Percentiles rank a stretch among this genome's conserved stretches.
phyloP scores from a whole-genome alignment of 23 tunicate genomes.

The Pegea sp. region DNA sequence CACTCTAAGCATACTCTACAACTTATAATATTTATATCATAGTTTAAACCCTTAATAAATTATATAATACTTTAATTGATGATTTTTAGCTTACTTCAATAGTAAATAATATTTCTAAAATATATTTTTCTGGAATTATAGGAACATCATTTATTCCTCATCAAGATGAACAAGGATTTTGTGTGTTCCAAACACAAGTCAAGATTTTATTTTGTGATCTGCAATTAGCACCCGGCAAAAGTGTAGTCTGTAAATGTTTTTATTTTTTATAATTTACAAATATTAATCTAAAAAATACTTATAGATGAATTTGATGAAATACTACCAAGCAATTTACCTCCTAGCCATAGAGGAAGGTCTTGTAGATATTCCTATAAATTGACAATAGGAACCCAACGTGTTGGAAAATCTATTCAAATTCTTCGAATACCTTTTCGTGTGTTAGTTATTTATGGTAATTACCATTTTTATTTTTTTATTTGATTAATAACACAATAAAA shows the following conservation, averaged over 20 bases:
- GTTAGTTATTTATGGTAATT: slow-evolving; percentile 72
- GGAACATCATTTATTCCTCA: slow-evolving; percentile 61
- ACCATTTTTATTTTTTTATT: background rate
- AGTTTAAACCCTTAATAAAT: no score
- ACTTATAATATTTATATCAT: no score
- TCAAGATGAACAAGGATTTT: slow-evolving; percentile 69
- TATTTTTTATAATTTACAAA: background rate
- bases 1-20: no score
- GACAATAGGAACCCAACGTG: slow-evolving; percentile 82
- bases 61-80: background rate
- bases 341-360: slow-evolving; percentile 82
- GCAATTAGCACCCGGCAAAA: slow-evolving; percentile 64
- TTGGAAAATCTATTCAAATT: slow-evolving; percentile 52
- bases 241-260: slow-evolving; percentile 25
- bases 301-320: slow-evolving; percentile 45
- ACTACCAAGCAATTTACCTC: slow-evolving; percentile 62
- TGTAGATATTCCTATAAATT: slow-evolving; percentile 90
- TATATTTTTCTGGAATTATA: background rate
- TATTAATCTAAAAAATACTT: background rate
- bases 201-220: slow-evolving; percentile 71
- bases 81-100: background rate
- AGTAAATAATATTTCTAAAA: background rate
- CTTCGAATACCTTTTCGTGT: slow-evolving; percentile 90
- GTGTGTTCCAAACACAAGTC: slow-evolving; percentile 75
- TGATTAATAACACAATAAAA: background rate